Evolutionary conservation across 2,113 vertebrate genomes (phyloP).

Genomic region (Lethenteron camtschaticum): DNA sequence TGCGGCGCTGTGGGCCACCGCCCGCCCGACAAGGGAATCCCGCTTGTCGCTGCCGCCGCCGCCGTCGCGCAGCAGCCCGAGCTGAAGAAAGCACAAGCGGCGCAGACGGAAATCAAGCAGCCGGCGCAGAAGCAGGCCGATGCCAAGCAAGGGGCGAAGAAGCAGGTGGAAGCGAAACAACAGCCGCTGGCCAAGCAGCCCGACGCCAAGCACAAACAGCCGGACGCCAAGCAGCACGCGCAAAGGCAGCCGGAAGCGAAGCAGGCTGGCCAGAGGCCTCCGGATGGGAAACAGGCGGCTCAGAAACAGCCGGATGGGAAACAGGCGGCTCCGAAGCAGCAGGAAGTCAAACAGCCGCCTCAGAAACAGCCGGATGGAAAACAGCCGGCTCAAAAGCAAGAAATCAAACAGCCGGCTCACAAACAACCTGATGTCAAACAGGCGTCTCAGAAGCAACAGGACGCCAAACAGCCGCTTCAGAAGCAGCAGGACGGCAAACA

Average conservation of each 20-base stretch:
- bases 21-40: neutral
- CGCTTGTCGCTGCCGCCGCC: neutral
- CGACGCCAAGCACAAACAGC: neutral
- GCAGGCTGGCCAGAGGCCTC: neutral
- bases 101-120: neutral
- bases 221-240: neutral
- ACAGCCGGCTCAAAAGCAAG: neutral
- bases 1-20: too few relatives aligned
- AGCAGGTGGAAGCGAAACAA: neutral
- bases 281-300: neutral
- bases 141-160: neutral
- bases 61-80: neutral
- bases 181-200: neutral
- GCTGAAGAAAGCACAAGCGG: neutral
- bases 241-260: neutral
- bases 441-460: neutral
- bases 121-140: constrained; percentile 1
- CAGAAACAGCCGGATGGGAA: neutral
- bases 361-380: neutral
- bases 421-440: neutral
- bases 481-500: neutral
- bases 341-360: neutral
- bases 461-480: constrained; percentile 3
- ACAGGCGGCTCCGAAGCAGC: neutral
- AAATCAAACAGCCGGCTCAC: neutral